Conservation (phyloP, 2,888 invertebrate species). For the Anticlea derivata region DNA sequence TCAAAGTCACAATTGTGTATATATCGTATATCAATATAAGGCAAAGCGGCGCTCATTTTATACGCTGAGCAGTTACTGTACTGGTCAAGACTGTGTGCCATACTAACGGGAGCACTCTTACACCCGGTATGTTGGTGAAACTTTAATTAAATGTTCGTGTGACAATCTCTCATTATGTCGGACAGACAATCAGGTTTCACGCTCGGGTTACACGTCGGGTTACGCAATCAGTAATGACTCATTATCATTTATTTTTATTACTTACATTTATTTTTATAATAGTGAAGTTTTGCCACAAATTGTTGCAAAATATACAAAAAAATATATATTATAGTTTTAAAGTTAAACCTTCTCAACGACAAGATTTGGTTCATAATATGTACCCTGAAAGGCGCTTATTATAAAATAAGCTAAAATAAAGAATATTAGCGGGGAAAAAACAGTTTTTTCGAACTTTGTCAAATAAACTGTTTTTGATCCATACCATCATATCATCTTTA, state of each 20-base stretch:
- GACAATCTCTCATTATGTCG: constrained; percentile 36
- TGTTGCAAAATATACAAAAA: neutral
- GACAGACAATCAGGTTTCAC: constrained; percentile 23
- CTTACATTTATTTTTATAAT: constrained; percentile 8
- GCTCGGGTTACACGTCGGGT: constrained; percentile 8
- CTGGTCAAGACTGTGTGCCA: neutral
- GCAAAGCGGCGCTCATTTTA: too few species aligned
- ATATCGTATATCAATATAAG: too few species aligned
- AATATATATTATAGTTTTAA: too few species aligned
- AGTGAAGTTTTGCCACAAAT: neutral
- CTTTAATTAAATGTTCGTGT: constrained; percentile 39
- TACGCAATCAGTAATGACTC: constrained; percentile 14
- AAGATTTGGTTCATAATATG: too few species aligned
- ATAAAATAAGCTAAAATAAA: too few species aligned
- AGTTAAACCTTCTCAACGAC: too few species aligned
- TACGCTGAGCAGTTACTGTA: neutral
- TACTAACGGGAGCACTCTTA: constrained; percentile 12
- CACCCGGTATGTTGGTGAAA: constrained; percentile 20
- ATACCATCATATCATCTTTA: too few species aligned
- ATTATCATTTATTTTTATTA: constrained; percentile 24
- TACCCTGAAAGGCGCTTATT: too few species aligned
- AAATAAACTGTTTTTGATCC: too few species aligned
- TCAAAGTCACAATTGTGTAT: too few species aligned
- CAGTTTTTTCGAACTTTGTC: too few species aligned
- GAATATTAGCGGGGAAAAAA: too few species aligned